Evolutionary conservation across 30 jellyfish, hydroid and myxozoan species (phyloP), one percentile per base, ranked within the genome.

Genomic region (Aurelia aurita): DNA sequence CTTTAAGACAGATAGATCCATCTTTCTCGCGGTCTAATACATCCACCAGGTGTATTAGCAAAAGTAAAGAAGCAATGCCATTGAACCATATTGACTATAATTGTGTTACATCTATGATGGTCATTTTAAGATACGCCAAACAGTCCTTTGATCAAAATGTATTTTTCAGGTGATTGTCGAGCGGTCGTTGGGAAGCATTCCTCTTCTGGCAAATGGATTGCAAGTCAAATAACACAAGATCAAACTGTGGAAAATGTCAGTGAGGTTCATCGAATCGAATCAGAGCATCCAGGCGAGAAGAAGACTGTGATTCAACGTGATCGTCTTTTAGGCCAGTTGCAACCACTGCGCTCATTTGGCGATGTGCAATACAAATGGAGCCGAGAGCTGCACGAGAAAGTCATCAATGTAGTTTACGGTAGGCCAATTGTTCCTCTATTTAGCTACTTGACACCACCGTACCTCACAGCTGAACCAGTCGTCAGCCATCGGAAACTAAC

Each of bases 331-430:
- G 98, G 98, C 19, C 98, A 93, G 74, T 80, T 93, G 79, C 97
- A 88, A 58, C 98, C 98, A 19, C 69, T 93, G 83, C 94, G 98
- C 3, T 60, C 98, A 29, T 93, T 93, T 69, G 98, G 98, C n/a
- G 98, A 93, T 70, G 95, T 93, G 25, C 86, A 72, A 26, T 93
- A 93, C 86, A 93, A 93, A 75, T 93, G 98, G 98, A 80, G 95
- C 63, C 60, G 54, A 32, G 91, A 93, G 78, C 74, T 93, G 31
- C 98, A 93, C 65, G 96, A 58, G 43, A 54, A 61, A 47, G 97
- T 93, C 34, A 82, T 93, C 39, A 91, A 93, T 71, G 84, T 82
- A 26, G 86, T 87, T 14, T 87, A 88, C 69, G 97, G 98, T 19
- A 79, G 96, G 79, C 96, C 98, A 14, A 90, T 88, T 34, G 98